phyloP scores from a whole-genome alignment of 2,888 invertebrate species.

The Pedicia rivosa region DNA sequence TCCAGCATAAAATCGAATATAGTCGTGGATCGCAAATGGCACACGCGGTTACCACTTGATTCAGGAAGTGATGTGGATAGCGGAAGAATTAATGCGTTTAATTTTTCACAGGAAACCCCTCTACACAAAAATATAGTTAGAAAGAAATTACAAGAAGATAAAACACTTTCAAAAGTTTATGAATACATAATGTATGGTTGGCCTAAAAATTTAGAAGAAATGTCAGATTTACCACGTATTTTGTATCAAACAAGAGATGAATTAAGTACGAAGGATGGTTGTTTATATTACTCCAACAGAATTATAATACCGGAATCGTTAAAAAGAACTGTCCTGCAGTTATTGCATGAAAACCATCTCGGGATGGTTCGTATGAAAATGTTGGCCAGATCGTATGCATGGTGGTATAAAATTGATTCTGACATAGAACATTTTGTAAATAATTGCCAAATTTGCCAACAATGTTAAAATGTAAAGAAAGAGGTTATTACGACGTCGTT shows the following conservation, averaged over 20 bases:
- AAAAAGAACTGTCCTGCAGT: constrained; percentile 6
- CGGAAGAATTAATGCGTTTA: not conserved
- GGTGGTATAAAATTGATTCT: constrained; percentile 15
- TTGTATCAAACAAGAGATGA: not conserved
- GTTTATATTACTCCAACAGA: constrained; percentile 9
- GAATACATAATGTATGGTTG: not conserved
- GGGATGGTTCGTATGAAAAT: constrained; percentile 17
- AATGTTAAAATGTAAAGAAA: not conserved
- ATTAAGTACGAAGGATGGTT: not conserved
- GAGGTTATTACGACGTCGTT: constrained; percentile 2
- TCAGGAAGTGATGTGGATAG: not conserved
- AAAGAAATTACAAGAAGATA: not conserved
- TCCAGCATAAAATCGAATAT: constrained; percentile 10
- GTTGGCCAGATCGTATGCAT: constrained; percentile 14
- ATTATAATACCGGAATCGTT: constrained; percentile 8
- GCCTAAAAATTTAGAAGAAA: not conserved
- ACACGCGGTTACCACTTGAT: constrained; percentile 10
- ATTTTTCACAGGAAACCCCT: not conserved
- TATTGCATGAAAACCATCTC: constrained; percentile 13
- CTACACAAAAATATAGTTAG: not conserved
- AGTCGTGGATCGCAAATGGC: constrained; percentile 8
- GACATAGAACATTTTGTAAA: constrained; percentile 14
- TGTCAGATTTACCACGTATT: not conserved
- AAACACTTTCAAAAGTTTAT: not conserved
- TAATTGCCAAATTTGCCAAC: constrained; percentile 12